These are phyloP conservation scores for Pao palembangensis DNA, from an alignment of 2,113 vertebrate species.

Conservation along the genomic window DNA sequence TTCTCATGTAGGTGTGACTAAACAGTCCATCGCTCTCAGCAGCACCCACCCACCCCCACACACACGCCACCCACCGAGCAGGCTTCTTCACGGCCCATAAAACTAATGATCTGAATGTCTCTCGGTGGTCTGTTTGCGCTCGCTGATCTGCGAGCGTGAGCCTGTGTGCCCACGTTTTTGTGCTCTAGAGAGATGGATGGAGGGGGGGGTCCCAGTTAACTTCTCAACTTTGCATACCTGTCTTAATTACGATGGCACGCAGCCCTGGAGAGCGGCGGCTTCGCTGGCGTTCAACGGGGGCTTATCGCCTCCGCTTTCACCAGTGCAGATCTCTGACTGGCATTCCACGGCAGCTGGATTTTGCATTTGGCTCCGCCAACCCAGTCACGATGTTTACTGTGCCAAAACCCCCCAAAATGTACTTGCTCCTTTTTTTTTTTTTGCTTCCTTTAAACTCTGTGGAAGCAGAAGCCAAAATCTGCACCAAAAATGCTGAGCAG, in stretches of 20 bases:
- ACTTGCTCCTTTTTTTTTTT: conserved; percentile 1
- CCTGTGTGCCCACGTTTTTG: conserved; percentile 12
- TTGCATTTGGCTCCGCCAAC: conserved; percentile 21
- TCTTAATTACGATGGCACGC: conserved; percentile 62
- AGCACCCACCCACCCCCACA: conserved; percentile 18
- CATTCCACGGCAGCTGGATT: conserved; percentile 14
- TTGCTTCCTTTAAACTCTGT: neutral
- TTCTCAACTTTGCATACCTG: conserved; percentile 56
- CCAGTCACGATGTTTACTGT: conserved; percentile 29
- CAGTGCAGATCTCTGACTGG: neutral
- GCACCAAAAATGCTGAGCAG: conserved; percentile 4
- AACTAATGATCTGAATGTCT: conserved; percentile 48
- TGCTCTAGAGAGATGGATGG: neutral
- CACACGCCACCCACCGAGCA: conserved; percentile 32
- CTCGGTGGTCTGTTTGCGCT: conserved; percentile 33
- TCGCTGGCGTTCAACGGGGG: conserved; percentile 34
- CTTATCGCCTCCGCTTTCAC: neutral
- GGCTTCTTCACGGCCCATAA: conserved; percentile 57
- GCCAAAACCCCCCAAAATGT: conserved; percentile 1
- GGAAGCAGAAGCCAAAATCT: conserved; percentile 1
- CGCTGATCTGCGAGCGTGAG: conserved; percentile 14
- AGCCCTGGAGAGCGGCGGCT: conserved; percentile 39
- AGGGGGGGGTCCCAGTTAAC: conserved; percentile 14
- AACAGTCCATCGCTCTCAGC: conserved; percentile 40
- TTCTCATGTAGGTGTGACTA: conserved; percentile 60